These are phyloP conservation scores for Diachasmimorpha longicaudata DNA, from an alignment of 1,140 invertebrate species.

Conservation along the genomic window DNA sequence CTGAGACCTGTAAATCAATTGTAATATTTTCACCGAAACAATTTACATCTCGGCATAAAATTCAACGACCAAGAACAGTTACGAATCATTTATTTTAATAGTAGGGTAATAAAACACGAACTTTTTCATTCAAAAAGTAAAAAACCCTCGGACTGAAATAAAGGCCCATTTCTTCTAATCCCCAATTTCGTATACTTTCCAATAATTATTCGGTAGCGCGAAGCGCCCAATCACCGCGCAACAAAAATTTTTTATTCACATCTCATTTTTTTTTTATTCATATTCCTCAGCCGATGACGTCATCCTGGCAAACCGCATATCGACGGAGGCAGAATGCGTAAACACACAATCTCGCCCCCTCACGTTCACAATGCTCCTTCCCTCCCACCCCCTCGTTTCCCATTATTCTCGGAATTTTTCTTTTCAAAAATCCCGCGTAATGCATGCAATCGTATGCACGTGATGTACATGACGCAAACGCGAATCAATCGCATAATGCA, in stretches of 20 bases:
- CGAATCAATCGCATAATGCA: constrained; percentile 3
- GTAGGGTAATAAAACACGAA: too few species aligned
- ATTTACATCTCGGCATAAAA: too few species aligned
- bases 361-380: background rate
- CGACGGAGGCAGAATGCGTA: background rate
- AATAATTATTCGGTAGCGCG: background rate
- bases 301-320: background rate
- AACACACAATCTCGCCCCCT: constrained; percentile 2
- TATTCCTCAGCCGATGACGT: background rate
- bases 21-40: too few species aligned
- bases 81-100: too few species aligned
- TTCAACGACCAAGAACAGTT: too few species aligned
- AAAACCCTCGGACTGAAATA: background rate
- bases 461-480: background rate
- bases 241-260: background rate
- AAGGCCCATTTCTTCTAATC: constrained; percentile 1
- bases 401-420: background rate
- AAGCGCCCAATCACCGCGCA: background rate
- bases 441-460: background rate
- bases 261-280: background rate
- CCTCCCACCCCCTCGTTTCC: background rate
- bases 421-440: background rate
- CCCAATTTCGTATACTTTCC: background rate
- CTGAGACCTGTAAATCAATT: too few species aligned
- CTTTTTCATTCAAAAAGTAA: background rate